Evolutionary conservation across 1,140 invertebrate genomes (phyloP).

Genomic region (Popillia japonica): DNA sequence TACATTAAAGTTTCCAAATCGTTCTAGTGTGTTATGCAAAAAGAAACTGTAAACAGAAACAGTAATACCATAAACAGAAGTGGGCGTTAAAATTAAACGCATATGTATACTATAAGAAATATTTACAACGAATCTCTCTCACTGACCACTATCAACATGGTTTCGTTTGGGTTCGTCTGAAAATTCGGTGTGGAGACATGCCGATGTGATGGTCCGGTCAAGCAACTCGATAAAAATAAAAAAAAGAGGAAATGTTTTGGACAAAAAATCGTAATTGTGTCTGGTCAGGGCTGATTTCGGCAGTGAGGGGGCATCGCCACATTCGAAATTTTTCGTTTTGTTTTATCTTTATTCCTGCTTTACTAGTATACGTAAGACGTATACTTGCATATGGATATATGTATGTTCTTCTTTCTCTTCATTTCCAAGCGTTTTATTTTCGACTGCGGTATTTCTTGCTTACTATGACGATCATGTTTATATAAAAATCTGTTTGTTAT

Average conservation of each 20-base stretch:
- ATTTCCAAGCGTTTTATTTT: not conserved
- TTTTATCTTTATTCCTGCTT: not conserved
- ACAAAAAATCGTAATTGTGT: conserved; percentile 47
- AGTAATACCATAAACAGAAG: not conserved
- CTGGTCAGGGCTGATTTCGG: conserved; percentile 44
- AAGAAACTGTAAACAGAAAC: too few relatives aligned
- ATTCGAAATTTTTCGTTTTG: conserved; percentile 4
- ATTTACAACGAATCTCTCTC: conserved; percentile 27
- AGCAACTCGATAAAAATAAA: conserved; percentile 43
- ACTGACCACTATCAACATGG: conserved; percentile 54
- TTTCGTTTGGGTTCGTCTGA: conserved; percentile 44
- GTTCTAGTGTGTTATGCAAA: too few relatives aligned
- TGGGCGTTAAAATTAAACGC: not conserved
- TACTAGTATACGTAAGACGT: not conserved
- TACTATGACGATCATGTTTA: not conserved
- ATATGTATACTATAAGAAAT: conserved; percentile 35
- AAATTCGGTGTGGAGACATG: conserved; percentile 16
- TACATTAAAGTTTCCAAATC: too few relatives aligned
- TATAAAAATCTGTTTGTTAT: conserved; percentile 6
- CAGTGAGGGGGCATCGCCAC: not conserved
- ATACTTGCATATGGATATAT: not conserved
- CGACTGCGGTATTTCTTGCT: not conserved
- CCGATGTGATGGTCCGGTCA: conserved; percentile 43
- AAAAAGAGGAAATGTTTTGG: conserved; percentile 36
- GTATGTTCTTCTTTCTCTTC: not conserved